phyloP scores from a whole-genome alignment of 1,140 invertebrate genomes.

The Platyura marginata region DNA sequence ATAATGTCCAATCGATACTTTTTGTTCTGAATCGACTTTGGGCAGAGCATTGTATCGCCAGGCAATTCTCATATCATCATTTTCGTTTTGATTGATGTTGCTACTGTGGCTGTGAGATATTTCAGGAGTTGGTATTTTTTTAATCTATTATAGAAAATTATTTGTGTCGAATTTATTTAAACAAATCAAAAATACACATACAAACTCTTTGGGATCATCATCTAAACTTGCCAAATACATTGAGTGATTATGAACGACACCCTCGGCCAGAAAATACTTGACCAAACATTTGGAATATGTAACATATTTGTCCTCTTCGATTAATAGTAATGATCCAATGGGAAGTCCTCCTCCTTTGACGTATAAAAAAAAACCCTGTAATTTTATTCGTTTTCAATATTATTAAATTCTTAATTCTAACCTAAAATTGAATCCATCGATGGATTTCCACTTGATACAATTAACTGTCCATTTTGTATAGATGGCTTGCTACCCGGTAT shows the following conservation, averaged over 20 bases:
- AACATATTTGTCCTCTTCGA: slow-evolving; percentile 59
- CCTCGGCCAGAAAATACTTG: slow-evolving; percentile 72
- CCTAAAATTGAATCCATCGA: slow-evolving; percentile 49
- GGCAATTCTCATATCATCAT: slow-evolving; percentile 58
- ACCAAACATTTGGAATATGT: slow-evolving; percentile 52
- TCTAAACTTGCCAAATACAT: slow-evolving; percentile 54
- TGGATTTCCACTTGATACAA: slow-evolving; percentile 48
- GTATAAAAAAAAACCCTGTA: slow-evolving; percentile 11
- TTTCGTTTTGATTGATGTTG: too few species aligned
- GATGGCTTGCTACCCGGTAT: slow-evolving; percentile 44
- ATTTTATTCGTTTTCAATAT: slow-evolving; percentile 8
- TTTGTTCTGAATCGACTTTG: slow-evolving; percentile 35
- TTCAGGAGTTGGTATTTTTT: slow-evolving; percentile 27
- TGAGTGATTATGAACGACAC: slow-evolving; percentile 47
- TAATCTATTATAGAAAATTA: too few species aligned
- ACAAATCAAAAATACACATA: slow-evolving; percentile 23
- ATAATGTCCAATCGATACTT: slow-evolving; percentile 53
- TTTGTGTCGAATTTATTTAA: too few species aligned
- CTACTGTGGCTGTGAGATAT: too few species aligned
- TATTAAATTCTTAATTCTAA: slow-evolving; percentile 11
- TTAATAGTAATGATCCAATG: slow-evolving; percentile 35
- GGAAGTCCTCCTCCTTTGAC: slow-evolving; percentile 41
- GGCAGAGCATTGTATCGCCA: slow-evolving; percentile 68
- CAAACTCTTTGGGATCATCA: slow-evolving; percentile 38
- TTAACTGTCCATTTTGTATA: slow-evolving; percentile 43